phyloP scores from a whole-genome alignment of 2,888 invertebrate species.

The Selenia dentaria region DNA sequence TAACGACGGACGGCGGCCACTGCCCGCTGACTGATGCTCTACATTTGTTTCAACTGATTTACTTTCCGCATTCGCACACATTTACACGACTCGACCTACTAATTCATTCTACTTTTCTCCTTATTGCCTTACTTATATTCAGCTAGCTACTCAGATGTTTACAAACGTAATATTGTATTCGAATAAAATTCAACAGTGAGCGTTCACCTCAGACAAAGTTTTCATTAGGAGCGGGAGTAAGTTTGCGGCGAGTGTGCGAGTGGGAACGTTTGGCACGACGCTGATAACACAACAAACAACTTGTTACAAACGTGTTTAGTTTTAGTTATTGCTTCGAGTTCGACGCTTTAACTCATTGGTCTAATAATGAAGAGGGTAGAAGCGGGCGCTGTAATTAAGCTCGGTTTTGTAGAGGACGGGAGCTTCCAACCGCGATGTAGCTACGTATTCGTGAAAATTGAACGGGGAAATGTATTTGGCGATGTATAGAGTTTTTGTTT shows the following conservation, averaged over 20 bases:
- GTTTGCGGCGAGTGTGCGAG: conserved; percentile 75
- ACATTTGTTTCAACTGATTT: conserved; percentile 83
- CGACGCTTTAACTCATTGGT: conserved; percentile 80
- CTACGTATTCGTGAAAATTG: conserved; percentile 14
- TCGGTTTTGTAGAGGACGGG: conserved; percentile 48
- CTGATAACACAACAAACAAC: conserved; percentile 84
- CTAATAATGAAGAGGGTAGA: conserved; percentile 76
- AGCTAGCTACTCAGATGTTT: conserved; percentile 15
- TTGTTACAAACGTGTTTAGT: conserved; percentile 84
- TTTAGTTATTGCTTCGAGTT: conserved; percentile 82
- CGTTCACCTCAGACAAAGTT: conserved; percentile 72
- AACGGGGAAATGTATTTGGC: conserved; percentile 6
- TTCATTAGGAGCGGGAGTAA: conserved; percentile 75
- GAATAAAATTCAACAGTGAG: conserved; percentile 57
- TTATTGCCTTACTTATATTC: conserved; percentile 38
- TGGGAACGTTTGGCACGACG: conserved; percentile 75
- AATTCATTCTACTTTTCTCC: conserved; percentile 49
- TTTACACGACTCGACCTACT: conserved; percentile 53
- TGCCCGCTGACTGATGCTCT: conserved; percentile 72
- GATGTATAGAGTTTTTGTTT: conserved; percentile 30
- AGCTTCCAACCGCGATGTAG: conserved; percentile 27
- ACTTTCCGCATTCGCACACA: conserved; percentile 65
- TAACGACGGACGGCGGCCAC: conserved; percentile 65
- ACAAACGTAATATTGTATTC: conserved; percentile 35
- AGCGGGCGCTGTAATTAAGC: conserved; percentile 65